Evolutionary conservation across 2,797 vertebrate species (phyloP).

Genomic region (Lutra lutra): DNA sequence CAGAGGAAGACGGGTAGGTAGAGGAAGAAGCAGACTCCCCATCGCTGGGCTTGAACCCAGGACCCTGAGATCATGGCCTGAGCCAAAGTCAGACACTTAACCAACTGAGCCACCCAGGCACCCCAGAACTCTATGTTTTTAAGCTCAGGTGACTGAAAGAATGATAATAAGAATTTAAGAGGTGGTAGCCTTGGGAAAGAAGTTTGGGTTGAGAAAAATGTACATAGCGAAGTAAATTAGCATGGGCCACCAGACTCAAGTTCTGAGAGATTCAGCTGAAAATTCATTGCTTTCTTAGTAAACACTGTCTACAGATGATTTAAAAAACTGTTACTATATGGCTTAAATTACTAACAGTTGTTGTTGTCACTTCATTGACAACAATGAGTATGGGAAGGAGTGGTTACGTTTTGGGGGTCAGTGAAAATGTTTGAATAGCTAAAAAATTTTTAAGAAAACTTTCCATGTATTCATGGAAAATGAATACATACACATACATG

Average conservation of each 20-base stretch:
- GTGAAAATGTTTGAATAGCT: conserved; percentile 34
- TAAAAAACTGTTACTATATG: neutral
- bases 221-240: neutral
- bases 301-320: neutral
- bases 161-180: neutral
- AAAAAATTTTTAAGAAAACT: neutral
- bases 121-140: neutral
- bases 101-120: neutral
- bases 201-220: neutral
- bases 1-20: neutral
- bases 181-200: neutral
- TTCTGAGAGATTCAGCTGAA: neutral
- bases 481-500: neutral
- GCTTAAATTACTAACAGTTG: neutral
- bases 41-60: fast-evolving
- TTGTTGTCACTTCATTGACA: neutral
- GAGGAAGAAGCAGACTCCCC: neutral
- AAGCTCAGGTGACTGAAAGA: neutral
- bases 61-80: neutral
- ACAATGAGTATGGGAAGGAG: neutral
- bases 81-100: neutral
- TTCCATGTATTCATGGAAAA: neutral
- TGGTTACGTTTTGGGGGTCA: neutral
- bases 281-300: neutral
- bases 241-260: too few species aligned